These are phyloP conservation scores for Encarsia formosa DNA, from an alignment of 2,888 invertebrate species.

Conservation along the genomic window DNA sequence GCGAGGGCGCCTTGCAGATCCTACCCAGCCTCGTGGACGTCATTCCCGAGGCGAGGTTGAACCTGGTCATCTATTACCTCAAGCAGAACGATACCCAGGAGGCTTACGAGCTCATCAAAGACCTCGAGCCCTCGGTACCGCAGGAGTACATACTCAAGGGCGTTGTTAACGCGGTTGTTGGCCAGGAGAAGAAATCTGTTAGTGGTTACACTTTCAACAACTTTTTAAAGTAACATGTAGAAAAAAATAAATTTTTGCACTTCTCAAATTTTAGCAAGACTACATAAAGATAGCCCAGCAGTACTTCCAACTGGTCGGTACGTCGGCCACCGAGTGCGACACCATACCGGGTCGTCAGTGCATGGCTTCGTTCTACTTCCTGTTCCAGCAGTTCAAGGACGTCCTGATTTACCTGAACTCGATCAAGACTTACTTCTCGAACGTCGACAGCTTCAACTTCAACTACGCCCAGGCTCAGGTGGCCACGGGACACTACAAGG, in stretches of 20 bases:
- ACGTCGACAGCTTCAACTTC: constrained; percentile 76
- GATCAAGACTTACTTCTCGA: constrained; percentile 90
- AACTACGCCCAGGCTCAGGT: constrained; percentile 85
- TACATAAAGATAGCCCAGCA: constrained; percentile 93
- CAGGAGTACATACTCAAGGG: constrained; percentile 96
- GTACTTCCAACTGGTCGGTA: constrained; percentile 93
- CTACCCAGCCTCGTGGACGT: constrained; percentile 90
- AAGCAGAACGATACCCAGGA: constrained; percentile 84
- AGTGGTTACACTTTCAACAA: constrained; percentile 39
- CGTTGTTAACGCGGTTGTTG: constrained; percentile 89
- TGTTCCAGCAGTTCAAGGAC: constrained; percentile 92
- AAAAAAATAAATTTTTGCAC: background rate
- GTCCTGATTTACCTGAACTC: constrained; percentile 94
- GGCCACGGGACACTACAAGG: constrained; percentile 87
- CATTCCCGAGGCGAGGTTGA: constrained; percentile 93
- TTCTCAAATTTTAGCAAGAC: constrained; percentile 66
- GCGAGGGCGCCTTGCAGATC: constrained; percentile 89
- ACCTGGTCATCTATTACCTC: constrained; percentile 91
- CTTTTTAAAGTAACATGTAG: background rate
- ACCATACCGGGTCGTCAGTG: constrained; percentile 96
- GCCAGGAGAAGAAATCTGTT: constrained; percentile 88
- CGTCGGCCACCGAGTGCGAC: constrained; percentile 94
- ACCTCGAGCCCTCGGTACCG: constrained; percentile 87
- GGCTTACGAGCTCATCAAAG: constrained; percentile 83
- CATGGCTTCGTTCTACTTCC: constrained; percentile 96